Evolutionary conservation across 1,140 invertebrate genomes (phyloP).

Genomic region (Acromyrmex heyeri): DNA sequence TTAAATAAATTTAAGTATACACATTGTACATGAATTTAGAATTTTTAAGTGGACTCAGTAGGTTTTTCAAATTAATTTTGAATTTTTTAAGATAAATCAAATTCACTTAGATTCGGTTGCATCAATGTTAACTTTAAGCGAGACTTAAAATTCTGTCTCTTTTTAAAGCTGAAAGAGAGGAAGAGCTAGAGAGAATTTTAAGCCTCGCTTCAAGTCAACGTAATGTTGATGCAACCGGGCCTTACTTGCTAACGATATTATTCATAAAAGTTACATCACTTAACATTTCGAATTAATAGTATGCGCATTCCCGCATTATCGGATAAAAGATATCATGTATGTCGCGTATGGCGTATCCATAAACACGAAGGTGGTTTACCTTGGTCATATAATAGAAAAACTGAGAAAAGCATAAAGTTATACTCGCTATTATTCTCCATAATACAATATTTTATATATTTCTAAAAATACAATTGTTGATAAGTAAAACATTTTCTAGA

Average conservation of each 20-base stretch:
- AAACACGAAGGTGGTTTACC: conserved; percentile 55
- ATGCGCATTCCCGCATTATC: not conserved
- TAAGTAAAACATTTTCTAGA: not conserved
- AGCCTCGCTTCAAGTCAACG: too few relatives aligned
- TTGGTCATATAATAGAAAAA: conserved; percentile 25
- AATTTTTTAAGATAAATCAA: not conserved
- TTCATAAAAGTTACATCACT: not conserved
- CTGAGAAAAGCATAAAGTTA: not conserved
- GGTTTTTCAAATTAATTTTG: too few relatives aligned
- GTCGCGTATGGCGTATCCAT: conserved; percentile 31
- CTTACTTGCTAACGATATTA: not conserved
- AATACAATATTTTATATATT: not conserved
- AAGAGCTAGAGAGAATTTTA: too few relatives aligned
- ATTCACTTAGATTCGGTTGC: not conserved
- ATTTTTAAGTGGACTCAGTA: too few relatives aligned
- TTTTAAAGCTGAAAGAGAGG: too few relatives aligned
- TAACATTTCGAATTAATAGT: not conserved
- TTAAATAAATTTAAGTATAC: too few relatives aligned
- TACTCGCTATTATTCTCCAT: not conserved
- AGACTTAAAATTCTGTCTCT: too few relatives aligned
- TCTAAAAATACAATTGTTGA: not conserved
- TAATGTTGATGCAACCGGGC: too few relatives aligned
- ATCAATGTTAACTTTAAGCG: too few relatives aligned
- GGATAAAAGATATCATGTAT: not conserved
- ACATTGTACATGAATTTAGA: too few relatives aligned